phyloP scores from a whole-genome alignment of 2,113 vertebrate species.

The Pomatorhinus ruficollis region DNA sequence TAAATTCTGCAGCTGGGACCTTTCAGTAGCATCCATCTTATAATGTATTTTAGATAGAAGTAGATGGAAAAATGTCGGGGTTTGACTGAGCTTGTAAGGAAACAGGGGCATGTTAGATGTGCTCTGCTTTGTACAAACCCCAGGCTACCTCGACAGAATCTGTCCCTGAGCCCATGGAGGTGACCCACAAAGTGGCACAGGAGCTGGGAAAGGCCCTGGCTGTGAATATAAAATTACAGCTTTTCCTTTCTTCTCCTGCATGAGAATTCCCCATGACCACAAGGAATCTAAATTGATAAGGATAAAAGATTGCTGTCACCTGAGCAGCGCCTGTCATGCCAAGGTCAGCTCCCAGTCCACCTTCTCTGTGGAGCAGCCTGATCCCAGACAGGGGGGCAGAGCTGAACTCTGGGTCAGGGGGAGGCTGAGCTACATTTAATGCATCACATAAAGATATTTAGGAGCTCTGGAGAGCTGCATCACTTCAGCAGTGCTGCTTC shows the following conservation, averaged over 20 bases:
- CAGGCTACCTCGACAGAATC: not conserved
- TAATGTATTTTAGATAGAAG: not conserved
- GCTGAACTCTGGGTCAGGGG: not conserved
- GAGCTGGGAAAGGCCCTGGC: not conserved
- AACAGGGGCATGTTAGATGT: not conserved
- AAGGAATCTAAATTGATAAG: not conserved
- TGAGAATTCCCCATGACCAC: not conserved
- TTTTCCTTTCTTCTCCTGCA: not conserved
- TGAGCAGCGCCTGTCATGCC: not conserved
- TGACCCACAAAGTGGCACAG: not conserved
- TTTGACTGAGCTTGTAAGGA: not conserved
- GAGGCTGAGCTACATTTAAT: not conserved
- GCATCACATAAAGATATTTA: fast-evolving
- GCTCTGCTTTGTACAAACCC: not conserved
- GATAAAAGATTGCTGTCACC: not conserved
- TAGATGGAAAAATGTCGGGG: not conserved
- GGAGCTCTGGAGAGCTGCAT: not conserved
- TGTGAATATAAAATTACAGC: not conserved
- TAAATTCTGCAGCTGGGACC: not conserved
- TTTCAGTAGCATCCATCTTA: not conserved
- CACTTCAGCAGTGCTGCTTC: not conserved
- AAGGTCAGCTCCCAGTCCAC: not conserved
- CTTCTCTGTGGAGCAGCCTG: not conserved
- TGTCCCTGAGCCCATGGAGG: not conserved
- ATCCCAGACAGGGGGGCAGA: not conserved